These are phyloP conservation scores for Cataglyphis altisquamis DNA, from an alignment of 2,888 invertebrate genomes.

Conservation along the genomic window DNA sequence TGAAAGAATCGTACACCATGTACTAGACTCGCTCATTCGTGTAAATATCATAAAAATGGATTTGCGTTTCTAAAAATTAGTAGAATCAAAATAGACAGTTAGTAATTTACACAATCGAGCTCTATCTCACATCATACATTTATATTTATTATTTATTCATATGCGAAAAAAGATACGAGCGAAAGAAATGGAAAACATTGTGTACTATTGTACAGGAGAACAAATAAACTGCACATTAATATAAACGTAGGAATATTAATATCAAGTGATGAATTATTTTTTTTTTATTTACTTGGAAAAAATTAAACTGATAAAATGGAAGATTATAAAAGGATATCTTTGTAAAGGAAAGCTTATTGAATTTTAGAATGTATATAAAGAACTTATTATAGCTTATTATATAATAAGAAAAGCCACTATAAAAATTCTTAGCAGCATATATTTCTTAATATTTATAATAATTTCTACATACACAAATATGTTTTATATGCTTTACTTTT, in stretches of 20 bases:
- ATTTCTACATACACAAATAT: background rate
- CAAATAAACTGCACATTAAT: slow-evolving; percentile 79
- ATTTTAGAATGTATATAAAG: background rate
- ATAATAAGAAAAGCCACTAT: background rate
- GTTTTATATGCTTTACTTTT: slow-evolving; percentile 3
- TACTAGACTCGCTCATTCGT: slow-evolving; percentile 70
- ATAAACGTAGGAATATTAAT: slow-evolving; percentile 52
- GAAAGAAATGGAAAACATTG: slow-evolving; percentile 78
- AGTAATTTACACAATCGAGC: slow-evolving; percentile 67
- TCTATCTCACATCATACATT: slow-evolving; percentile 72
- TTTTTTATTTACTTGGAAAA: background rate
- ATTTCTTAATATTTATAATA: slow-evolving; percentile 8
- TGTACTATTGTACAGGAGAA: slow-evolving; percentile 82
- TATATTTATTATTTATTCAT: slow-evolving; percentile 85
- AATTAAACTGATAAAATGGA: background rate
- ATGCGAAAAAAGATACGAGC: slow-evolving; percentile 80
- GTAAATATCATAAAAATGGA: slow-evolving; percentile 76
- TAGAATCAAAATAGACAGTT: slow-evolving; percentile 74
- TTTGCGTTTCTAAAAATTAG: slow-evolving; percentile 75
- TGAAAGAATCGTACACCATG: slow-evolving; percentile 29
- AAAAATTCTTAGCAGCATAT: background rate
- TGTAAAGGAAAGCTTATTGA: background rate
- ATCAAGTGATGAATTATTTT: background rate
- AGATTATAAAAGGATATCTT: background rate
- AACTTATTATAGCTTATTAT: background rate